Percentiles rank a stretch among this genome's conserved stretches.
phyloP scores from a whole-genome alignment of 2,113 vertebrate species.

The Phodopus roborovskii region DNA sequence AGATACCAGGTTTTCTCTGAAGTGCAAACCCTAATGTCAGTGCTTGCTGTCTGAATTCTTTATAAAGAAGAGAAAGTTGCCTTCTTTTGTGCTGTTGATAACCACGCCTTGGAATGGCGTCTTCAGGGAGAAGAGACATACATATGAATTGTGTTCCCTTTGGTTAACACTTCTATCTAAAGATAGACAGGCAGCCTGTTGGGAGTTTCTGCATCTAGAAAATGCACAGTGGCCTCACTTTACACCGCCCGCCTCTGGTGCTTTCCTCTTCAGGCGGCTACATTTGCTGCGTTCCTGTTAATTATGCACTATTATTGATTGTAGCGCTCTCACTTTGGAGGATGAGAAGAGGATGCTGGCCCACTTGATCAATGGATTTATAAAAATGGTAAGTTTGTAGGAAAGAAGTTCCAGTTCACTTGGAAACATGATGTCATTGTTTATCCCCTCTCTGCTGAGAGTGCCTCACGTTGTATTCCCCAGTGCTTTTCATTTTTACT shows the following conservation, averaged over 20 bases:
- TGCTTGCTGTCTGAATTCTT: conserved; percentile 34
- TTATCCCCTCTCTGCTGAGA: conserved; percentile 1
- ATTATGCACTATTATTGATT: conserved; percentile 70
- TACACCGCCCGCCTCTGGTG: background rate
- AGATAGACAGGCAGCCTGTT: background rate
- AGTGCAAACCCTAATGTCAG: background rate
- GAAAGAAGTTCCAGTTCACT: background rate
- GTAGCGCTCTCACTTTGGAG: conserved; percentile 95
- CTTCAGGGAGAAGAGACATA: background rate
- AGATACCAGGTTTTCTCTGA: background rate
- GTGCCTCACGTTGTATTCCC: conserved; percentile 21
- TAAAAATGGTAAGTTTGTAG: conserved; percentile 93
- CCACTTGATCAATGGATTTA: conserved; percentile 95
- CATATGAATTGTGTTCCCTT: conserved; percentile 18
- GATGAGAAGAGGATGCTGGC: conserved; percentile 95
- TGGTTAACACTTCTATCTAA: conserved; percentile 6
- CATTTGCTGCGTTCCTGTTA: background rate
- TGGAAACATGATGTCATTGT: conserved; percentile 63
- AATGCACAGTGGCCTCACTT: conserved; percentile 19
- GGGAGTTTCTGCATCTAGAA: conserved; percentile 21
- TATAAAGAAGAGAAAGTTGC: background rate
- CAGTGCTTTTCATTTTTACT: conserved; percentile 62
- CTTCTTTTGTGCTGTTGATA: background rate
- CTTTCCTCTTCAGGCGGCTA: conserved; percentile 5
- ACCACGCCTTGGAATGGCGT: background rate